These are phyloP conservation scores for Elaphurus davidianus DNA, from an alignment of 2,113 vertebrate species.

Conservation along the genomic window DNA sequence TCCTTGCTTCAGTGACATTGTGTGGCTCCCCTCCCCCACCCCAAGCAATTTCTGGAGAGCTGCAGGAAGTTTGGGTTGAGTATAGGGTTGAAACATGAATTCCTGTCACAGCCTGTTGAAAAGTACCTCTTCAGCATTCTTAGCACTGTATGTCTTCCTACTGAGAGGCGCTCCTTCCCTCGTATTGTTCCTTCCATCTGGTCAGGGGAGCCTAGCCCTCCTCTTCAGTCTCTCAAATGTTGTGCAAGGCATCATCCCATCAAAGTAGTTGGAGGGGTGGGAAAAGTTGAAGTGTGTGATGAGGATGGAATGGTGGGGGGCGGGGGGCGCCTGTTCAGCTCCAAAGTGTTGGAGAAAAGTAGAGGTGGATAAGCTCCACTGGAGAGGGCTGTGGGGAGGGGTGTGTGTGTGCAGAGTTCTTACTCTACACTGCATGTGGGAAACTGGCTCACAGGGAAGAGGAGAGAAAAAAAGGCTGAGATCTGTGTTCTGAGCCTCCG, in stretches of 20 bases:
- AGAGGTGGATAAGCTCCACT: not conserved
- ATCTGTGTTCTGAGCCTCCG: not conserved
- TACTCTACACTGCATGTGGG: not conserved
- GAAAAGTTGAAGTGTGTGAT: not conserved
- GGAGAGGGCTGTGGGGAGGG: not conserved
- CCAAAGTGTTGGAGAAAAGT: not conserved
- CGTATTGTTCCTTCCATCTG: not conserved
- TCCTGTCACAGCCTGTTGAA: not conserved
- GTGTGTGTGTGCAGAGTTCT: not conserved
- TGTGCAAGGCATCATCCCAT: not conserved
- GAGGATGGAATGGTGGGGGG: not conserved
- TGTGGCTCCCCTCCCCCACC: not conserved
- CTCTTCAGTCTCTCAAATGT: not conserved
- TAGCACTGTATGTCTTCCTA: not conserved
- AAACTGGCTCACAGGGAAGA: not conserved
- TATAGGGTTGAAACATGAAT: not conserved
- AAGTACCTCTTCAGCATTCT: not conserved
- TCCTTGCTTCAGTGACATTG: slow-evolving; percentile 34
- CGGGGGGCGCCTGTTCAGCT: not conserved
- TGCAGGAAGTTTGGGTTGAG: not conserved
- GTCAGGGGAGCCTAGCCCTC: not conserved
- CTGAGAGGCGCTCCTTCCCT: not conserved
- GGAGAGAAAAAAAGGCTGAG: not conserved
- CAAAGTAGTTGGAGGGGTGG: not conserved
- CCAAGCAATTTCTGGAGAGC: slow-evolving; percentile 6